Conservation (phyloP, 1,140 invertebrate species). For the Drosophila neocordata region DNA sequence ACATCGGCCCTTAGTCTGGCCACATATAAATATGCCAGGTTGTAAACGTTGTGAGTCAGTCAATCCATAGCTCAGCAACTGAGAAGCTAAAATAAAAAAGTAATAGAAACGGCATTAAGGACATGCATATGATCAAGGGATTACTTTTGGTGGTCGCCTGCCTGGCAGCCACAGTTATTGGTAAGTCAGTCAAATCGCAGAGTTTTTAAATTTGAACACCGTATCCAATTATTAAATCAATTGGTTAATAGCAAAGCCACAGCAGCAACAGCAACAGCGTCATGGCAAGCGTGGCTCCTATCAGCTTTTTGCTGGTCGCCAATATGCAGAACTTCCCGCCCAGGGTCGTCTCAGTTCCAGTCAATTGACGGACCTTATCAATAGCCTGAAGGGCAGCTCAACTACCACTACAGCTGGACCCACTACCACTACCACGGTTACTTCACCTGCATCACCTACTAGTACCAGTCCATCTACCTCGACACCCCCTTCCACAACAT, state of each 20-base stretch:
- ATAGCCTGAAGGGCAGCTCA: conserved; percentile 25
- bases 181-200: conserved; percentile 44
- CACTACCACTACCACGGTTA: conserved; percentile 22
- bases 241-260: conserved; percentile 48
- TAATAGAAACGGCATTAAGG: conserved; percentile 7
- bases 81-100: conserved; percentile 12
- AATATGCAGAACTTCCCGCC: conserved; percentile 41
- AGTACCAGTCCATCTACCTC: conserved; percentile 17
- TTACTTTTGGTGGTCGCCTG: conserved; percentile 52
- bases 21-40: conserved; percentile 65
- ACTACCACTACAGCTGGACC: conserved; percentile 5
- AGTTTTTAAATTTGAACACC: neutral
- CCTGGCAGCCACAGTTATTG: conserved; percentile 53
- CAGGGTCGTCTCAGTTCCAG: conserved; percentile 55
- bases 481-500: neutral
- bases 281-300: conserved; percentile 26
- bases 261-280: conserved; percentile 27
- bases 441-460: conserved; percentile 12
- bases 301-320: conserved; percentile 40
- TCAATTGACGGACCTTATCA: conserved; percentile 58
- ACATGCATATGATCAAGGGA: conserved; percentile 61
- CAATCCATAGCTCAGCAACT: conserved; percentile 48
- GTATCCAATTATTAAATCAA: neutral
- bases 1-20: conserved; percentile 3
- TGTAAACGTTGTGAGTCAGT: conserved; percentile 59